Conservation (phyloP, 1,140 invertebrate species). For the Palaemon carinicauda region DNA sequence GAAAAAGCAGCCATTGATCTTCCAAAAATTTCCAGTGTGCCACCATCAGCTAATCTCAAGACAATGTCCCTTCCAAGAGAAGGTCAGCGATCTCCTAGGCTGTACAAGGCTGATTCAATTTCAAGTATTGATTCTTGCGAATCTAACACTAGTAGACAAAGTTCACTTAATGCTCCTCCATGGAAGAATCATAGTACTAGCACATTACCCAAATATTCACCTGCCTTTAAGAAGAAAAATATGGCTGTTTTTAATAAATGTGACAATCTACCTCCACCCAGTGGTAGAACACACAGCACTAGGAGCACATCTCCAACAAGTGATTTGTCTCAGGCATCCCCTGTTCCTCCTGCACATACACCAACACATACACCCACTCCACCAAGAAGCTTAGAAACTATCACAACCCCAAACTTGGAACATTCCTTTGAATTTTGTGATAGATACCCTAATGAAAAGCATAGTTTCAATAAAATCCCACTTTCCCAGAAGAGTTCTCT, state of each 20-base stretch:
- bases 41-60: slow-evolving; percentile 62
- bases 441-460: slow-evolving; percentile 20
- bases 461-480: slow-evolving; percentile 22
- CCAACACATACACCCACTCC: slow-evolving; percentile 31
- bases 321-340: slow-evolving; percentile 55
- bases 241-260: slow-evolving; percentile 72
- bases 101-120: slow-evolving; percentile 58
- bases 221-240: slow-evolving; percentile 81
- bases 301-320: slow-evolving; percentile 42
- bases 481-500: slow-evolving; percentile 45
- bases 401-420: slow-evolving; percentile 47
- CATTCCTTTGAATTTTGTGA: slow-evolving; percentile 40
- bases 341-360: slow-evolving; percentile 43
- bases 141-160: slow-evolving; percentile 64
- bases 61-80: slow-evolving; percentile 63
- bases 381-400: slow-evolving; percentile 35
- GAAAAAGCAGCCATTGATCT: slow-evolving; percentile 70
- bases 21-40: slow-evolving; percentile 81
- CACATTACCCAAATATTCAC: slow-evolving; percentile 78
- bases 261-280: slow-evolving; percentile 49
- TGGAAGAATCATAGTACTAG: slow-evolving; percentile 61
- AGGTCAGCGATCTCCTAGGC: slow-evolving; percentile 60
- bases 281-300: slow-evolving; percentile 38
- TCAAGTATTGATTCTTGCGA: slow-evolving; percentile 61
- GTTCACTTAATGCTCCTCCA: slow-evolving; percentile 46